Base-by-base conservation (phyloP, 2,113 vertebrate genomes). In the Dromaius novaehollandiae region DNA sequence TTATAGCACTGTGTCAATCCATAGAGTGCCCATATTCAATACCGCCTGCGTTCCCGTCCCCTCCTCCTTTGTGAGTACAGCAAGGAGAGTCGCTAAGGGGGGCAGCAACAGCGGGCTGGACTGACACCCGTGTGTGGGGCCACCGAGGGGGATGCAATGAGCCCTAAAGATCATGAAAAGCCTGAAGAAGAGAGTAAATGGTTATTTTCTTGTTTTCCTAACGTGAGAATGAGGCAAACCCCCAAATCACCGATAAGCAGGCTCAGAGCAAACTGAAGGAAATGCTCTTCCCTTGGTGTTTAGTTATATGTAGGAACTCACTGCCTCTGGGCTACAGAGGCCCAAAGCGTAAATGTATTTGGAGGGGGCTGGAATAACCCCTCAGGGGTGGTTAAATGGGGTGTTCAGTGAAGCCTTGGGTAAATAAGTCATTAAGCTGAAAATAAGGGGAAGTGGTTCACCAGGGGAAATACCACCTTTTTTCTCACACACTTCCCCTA, bases 61-160 rank as follows among this genome's bases (percentile, higher is more conserved):
- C 63, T 81, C 73, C 86, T 46, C 89, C 84, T 55, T 86, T 32
- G 51, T 22, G 40, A 66, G 65, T 60, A 26, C 61, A 50, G 48
- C 18, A 11, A 50, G 79, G 70, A 76, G 75, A n/a, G 53, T 46
- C n/a, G 19, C 24, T 6, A 0, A 28, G 70, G 56, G 14, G 46
- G 7, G 46, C 46, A 48, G 46, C 46, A 48, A 19, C 18, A 19
- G 46, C 44, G 71, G 38, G 19, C 4, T 21, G 36, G 80, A 20
- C 40, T 42, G 48, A 55, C 66, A 32, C 25, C 8, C 8, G 0
- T 32, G 0, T 1, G 10, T 0, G 12, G 53, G 86, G 42, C 46
- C 17, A 2, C 9, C 4, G 1, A 55, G 51, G 46, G 46, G 14
- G 4, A 0, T 4, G 6, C 10, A 34, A 70, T 50, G 60, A 66